Evolutionary conservation across 2,797 vertebrate genomes (phyloP).

Genomic region (Semaprochilodus insignis): DNA sequence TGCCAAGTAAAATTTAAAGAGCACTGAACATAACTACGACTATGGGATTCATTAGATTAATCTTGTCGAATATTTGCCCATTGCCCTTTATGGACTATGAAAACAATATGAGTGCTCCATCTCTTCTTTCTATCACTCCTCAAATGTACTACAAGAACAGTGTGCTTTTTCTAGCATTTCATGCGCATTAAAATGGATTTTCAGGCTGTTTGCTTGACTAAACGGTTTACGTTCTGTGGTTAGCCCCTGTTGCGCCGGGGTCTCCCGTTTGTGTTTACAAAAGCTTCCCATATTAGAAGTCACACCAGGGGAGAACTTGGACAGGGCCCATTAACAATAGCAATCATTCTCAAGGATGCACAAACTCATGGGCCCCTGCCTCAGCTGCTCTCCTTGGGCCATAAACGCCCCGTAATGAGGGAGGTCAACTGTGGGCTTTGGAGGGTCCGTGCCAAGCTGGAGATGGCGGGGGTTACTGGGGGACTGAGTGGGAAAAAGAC

Average conservation of each 20-base stretch:
- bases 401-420: constrained; percentile 73
- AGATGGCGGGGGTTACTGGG: constrained; percentile 30
- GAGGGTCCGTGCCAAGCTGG: constrained; percentile 60
- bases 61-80: constrained; percentile 37
- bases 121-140: constrained; percentile 21
- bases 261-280: constrained; percentile 43
- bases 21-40: neutral
- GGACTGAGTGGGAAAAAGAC: constrained; percentile 45
- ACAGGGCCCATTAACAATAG: constrained; percentile 73
- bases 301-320: constrained; percentile 70
- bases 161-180: constrained; percentile 40
- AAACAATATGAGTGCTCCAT: constrained; percentile 28
- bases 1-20: neutral
- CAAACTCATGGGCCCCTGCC: constrained; percentile 63
- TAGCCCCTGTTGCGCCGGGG: constrained; percentile 26
- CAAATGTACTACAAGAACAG: constrained; percentile 6
- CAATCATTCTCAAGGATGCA: constrained; percentile 77
- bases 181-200: constrained; percentile 45
- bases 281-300: constrained; percentile 67
- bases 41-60: constrained; percentile 30
- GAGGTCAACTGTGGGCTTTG: constrained; percentile 66
- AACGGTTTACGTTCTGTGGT: constrained; percentile 51
- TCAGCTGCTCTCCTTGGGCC: constrained; percentile 70
- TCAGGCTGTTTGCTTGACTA: constrained; percentile 51
- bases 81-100: constrained; percentile 37